Evolutionary conservation across 2,888 invertebrate genomes (phyloP), one percentile per base, ranked within the genome.

Genomic region (Poecilus cupreus): DNA sequence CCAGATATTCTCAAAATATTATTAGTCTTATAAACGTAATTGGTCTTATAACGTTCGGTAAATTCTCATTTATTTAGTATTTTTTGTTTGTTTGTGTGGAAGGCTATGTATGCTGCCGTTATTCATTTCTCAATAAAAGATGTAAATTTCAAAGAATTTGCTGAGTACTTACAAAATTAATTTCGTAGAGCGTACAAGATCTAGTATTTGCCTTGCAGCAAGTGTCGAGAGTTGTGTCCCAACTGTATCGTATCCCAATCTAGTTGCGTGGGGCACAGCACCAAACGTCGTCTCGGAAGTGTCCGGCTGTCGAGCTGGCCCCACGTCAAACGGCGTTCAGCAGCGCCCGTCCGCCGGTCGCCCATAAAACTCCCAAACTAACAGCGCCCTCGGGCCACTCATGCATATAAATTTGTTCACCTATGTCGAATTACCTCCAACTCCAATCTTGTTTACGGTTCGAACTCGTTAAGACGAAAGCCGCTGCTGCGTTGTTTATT

Each of bases 341-440:
- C 51, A 51, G 51, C 51, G 13, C 32, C 64, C 64, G 64, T 32
- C 60, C 11, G 24, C 11, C 16, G 64, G 64, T 18, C 72, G 60
- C 24, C 83, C 85, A 85, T 86, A 86, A 86, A 86, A 86, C 86
- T 85, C 85, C 83, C 83, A 84, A 85, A 84, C 84, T 85, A 86
- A 86, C 84, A 85, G 84, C 84, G 85, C 84, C 87, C 86, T 83
- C 82, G 75, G 86, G 87, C 87, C 80, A 86, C 86, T 87, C 87
- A 88, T 88, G 87, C 87, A 88, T 88, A 88, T 87, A 88, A 88
- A 88, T 88, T 86, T 84, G 87, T 86, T 86, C 86, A 86, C 87
- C 86, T 86, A 86, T 85, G 57, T 72, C 79, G 79, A 78, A 78
- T 68, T 68, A 46, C 46, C 49, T 78, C 49, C 79, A 79, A 82